A percentile compares a stretch with the other conserved stretches of the same genome.
phyloP scores from a whole-genome alignment of 2,113 vertebrate species.

The Nycticryphes semicollaris region DNA sequence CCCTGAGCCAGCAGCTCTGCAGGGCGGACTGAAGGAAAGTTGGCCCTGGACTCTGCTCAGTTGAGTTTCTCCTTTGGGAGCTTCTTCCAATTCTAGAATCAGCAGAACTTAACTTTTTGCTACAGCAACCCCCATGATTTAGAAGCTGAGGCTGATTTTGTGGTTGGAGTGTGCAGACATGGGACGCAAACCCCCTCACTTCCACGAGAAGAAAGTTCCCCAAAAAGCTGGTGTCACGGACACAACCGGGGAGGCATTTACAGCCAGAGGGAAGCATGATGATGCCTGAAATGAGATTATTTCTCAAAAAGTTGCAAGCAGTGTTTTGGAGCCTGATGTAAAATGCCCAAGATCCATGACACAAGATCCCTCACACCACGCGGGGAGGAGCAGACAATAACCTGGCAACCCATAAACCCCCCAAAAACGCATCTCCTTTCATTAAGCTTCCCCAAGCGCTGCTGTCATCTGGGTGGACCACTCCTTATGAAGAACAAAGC shows the following conservation, averaged over 20 bases:
- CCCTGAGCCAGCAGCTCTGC: neutral
- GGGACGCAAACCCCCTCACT: neutral
- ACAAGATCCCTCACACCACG: neutral
- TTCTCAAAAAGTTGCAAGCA: neutral
- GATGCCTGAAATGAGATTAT: neutral
- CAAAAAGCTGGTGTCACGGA: neutral
- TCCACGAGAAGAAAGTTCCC: neutral
- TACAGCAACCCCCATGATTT: neutral
- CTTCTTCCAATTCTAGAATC: neutral
- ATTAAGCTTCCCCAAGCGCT: neutral
- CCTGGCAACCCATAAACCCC: neutral
- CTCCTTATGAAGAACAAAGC: neutral
- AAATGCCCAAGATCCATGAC: neutral
- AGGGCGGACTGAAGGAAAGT: neutral
- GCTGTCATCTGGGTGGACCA: neutral
- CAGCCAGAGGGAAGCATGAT: neutral
- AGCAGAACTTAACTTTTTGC: neutral
- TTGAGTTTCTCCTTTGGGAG: neutral
- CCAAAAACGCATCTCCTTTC: neutral
- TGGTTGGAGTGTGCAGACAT: fast-evolving
- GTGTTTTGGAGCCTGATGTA: neutral
- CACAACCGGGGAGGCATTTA: neutral
- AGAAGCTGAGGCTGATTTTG: neutral
- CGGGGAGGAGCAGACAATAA: neutral
- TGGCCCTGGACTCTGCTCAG: neutral